Conservation (phyloP, 2,113 vertebrate species). For the Albula goreensis region DNA sequence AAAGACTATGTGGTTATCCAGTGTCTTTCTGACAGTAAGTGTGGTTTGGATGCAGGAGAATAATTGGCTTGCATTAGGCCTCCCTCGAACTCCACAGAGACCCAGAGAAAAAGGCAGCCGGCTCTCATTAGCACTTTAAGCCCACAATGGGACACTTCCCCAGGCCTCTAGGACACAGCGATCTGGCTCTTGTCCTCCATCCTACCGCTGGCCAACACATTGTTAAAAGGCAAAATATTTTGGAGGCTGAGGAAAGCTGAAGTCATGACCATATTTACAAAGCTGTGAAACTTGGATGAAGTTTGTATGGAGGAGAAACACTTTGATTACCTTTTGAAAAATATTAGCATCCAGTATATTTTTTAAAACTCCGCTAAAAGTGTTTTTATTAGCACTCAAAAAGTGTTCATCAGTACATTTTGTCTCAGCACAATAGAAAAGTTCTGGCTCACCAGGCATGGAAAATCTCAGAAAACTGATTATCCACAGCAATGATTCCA, state of each 20-base stretch:
- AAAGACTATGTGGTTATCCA: neutral
- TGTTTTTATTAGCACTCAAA: no score
- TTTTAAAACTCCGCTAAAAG: no score
- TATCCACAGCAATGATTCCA: neutral
- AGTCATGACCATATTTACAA: neutral
- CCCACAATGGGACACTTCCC: conserved; percentile 20
- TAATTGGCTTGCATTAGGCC: neutral
- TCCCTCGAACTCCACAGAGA: neutral
- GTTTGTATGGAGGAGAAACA: neutral
- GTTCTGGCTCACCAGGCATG: no score
- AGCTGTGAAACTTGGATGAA: neutral
- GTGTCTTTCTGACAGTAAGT: neutral
- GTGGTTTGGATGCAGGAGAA: neutral
- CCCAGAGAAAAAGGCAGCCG: neutral
- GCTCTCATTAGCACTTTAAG: conserved; percentile 13
- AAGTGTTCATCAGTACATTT: no score
- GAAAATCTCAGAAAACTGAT: neutral
- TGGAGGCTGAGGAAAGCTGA: neutral
- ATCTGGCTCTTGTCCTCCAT: neutral
- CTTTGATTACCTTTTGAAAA: neutral
- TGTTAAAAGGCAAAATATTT: neutral
- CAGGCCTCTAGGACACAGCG: neutral
- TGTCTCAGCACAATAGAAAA: no score
- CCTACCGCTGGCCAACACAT: neutral
- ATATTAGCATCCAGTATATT: no score